A percentile compares a stretch with the other conserved stretches of the same genome.
Evolutionary conservation across 2,888 invertebrate genomes (phyloP).

Genomic region (Microplitis manilae): DNA sequence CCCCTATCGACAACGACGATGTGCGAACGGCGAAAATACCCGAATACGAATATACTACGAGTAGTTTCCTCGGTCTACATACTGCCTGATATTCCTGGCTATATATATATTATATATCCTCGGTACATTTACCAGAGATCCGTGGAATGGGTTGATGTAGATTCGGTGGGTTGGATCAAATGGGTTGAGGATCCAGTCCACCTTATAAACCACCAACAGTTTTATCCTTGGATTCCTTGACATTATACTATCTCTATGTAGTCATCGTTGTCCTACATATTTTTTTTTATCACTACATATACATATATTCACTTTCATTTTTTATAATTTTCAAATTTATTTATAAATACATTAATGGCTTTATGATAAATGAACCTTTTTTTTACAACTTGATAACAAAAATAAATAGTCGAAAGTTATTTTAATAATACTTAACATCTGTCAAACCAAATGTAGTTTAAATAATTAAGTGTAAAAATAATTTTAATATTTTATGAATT

Average conservation of each 20-base stretch:
- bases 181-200: not conserved
- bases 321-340: not conserved
- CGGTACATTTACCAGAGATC: not conserved
- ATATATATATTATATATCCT: not conserved
- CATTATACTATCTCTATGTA: not conserved
- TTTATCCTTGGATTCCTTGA: slow-evolving; percentile 8
- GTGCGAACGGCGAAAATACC: slow-evolving; percentile 63
- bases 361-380: too few species aligned
- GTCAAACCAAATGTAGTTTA: too few species aligned
- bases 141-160: not conserved
- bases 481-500: too few species aligned
- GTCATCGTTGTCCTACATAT: slow-evolving; percentile 6
- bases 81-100: not conserved
- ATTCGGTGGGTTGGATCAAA: not conserved
- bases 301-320: not conserved
- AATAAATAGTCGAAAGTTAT: too few species aligned
- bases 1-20: slow-evolving; percentile 30
- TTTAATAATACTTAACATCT: too few species aligned
- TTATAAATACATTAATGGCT: too few species aligned
- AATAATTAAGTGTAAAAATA: too few species aligned
- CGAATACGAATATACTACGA: slow-evolving; percentile 59
- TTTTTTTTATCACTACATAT: slow-evolving; percentile 1
- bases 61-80: not conserved
- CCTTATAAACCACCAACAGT: slow-evolving; percentile 1
- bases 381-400: too few species aligned